Evolutionary conservation across 1,140 invertebrate genomes (phyloP).

Genomic region (Andrena cerasifolii): DNA sequence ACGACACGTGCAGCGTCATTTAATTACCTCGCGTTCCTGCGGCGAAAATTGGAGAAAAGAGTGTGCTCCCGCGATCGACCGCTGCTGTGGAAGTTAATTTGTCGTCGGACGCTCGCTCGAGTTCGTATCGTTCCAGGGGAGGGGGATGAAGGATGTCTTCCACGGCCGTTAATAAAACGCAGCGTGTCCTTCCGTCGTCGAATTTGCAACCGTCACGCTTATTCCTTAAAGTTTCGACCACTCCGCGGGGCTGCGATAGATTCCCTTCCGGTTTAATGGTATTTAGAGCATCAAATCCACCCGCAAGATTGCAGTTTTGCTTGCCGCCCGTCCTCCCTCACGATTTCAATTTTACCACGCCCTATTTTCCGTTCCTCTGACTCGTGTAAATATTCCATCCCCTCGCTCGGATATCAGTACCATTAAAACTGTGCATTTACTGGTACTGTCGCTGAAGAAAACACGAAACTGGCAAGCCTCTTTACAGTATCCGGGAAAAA

Average conservation of each 20-base stretch:
- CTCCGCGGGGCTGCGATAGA: conserved; percentile 31
- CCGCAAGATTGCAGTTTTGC: conserved; percentile 40
- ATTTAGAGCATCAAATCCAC: conserved; percentile 45
- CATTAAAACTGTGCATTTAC: neutral
- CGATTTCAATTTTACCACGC: conserved; percentile 13
- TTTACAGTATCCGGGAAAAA: neutral
- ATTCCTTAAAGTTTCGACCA: conserved; percentile 5
- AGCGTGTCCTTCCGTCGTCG: neutral
- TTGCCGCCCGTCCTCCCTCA: neutral
- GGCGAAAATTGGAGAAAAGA: conserved; percentile 2
- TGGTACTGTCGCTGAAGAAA: neutral
- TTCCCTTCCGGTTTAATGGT: conserved; percentile 19
- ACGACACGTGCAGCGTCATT: neutral
- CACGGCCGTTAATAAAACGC: neutral
- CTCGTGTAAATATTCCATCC: conserved; percentile 10
- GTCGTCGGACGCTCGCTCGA: too few relatives aligned
- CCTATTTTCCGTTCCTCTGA: neutral
- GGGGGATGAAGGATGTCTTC: neutral
- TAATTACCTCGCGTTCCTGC: neutral
- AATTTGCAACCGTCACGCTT: neutral
- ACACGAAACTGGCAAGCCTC: neutral
- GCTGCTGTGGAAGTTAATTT: too few relatives aligned
- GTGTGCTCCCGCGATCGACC: too few relatives aligned
- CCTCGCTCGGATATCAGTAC: neutral
- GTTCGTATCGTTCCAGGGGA: neutral